A percentile compares a stretch with the other conserved stretches of the same genome.
These are phyloP conservation scores for Camponotus floridanus DNA, from an alignment of 1,140 invertebrate species.

Conservation along the genomic window DNA sequence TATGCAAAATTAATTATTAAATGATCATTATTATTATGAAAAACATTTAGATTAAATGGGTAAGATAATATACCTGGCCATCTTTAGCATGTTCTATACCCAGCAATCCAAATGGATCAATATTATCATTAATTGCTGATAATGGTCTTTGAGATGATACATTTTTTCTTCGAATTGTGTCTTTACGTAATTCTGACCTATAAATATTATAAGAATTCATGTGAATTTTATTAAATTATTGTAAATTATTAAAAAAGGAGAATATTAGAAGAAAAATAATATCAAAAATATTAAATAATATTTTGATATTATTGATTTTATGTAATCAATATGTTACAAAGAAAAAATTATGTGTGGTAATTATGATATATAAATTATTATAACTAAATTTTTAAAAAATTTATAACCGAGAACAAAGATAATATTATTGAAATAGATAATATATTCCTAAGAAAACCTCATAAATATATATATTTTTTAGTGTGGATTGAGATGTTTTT, in stretches of 20 bases:
- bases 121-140: slow-evolving; percentile 93
- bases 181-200: slow-evolving; percentile 91
- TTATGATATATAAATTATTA: too few species aligned
- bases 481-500: slow-evolving; percentile 67
- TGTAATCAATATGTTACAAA: background rate
- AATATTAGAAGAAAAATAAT: background rate
- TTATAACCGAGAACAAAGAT: background rate
- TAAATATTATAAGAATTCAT: slow-evolving; percentile 63
- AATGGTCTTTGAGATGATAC: slow-evolving; percentile 93
- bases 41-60: background rate
- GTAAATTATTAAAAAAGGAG: background rate
- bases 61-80: slow-evolving; percentile 88
- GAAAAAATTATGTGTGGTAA: too few species aligned
- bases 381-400: background rate
- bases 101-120: slow-evolving; percentile 94
- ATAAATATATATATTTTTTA: background rate
- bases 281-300: background rate
- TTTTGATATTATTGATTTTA: background rate
- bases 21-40: background rate
- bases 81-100: slow-evolving; percentile 94
- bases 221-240: slow-evolving; percentile 15
- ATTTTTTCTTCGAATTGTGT: slow-evolving; percentile 92
- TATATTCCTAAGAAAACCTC: background rate
- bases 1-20: slow-evolving; percentile 74
- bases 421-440: background rate